Evolutionary conservation across 2,797 vertebrate species (phyloP), one percentile per base, ranked within the genome.

Genomic region (Petrocephalus schoutedeni): DNA sequence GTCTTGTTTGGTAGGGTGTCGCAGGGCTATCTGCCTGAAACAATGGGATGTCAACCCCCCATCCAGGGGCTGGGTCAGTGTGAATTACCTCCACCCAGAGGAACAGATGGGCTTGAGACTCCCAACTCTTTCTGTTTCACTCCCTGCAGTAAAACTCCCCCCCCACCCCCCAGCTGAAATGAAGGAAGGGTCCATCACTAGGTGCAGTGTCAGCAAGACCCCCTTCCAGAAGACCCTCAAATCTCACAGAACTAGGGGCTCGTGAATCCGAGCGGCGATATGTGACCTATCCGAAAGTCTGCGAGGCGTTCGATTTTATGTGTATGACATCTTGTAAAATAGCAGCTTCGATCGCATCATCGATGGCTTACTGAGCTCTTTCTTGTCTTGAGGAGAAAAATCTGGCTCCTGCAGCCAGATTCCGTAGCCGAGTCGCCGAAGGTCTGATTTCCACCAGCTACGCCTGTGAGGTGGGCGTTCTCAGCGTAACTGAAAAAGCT

Each of bases 71-170:
- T 88, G 87, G 77, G 95, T 94, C 94, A 93, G 90, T 88, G 41
- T 57, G 90, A 87, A 89, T 92, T 90, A 86, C 93, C 89, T 89
- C 92, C 92, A 93, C 89, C 93, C 93, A 92, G 90, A 88, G 92
- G 90, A 91, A 93, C 94, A 95, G 95, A 96, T 96, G 95, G 94
- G 93, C 90, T 89, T 89, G 74, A 93, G 93, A 58, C 61, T 90
- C 93, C 93, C 90, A 90, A 85, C 90, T 87, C 61, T 56, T 85
- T 58, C 67, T 87, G 87, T 49, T 91, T 89, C 85, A 6, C 83
- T 88, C 90, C 82, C 89, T 92, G 90, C 92, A 92, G 90, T 93
- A 91, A 92, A 93, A 91, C 89, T 87, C 59, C 90, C 14, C 45
- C 49, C 80, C 28, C 28, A 28, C 28, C 19, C n/a, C 19, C 49